Conservation (phyloP, 2,888 invertebrate species). For the Copidosoma aretas region DNA sequence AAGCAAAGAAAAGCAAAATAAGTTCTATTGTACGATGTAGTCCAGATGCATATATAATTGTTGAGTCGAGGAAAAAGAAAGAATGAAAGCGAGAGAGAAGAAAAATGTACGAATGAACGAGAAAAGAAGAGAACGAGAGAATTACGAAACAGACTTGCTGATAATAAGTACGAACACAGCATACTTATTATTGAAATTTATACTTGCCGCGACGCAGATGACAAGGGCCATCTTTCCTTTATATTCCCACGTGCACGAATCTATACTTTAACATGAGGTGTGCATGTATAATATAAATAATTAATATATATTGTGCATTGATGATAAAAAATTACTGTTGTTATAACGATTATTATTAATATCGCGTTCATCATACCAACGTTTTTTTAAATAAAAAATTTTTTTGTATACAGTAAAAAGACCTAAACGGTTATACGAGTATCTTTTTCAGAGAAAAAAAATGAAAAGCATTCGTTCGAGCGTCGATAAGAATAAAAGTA, state of each 20-base stretch:
- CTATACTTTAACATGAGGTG: slow-evolving; percentile 31
- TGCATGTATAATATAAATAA: slow-evolving; percentile 38
- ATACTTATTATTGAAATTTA: neutral
- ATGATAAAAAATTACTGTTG: too few species aligned
- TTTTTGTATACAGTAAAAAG: too few species aligned
- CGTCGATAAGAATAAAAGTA: too few species aligned
- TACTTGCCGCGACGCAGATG: neutral
- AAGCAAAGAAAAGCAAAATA: slow-evolving; percentile 16
- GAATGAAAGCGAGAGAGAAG: neutral
- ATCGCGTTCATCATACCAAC: too few species aligned
- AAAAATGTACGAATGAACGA: neutral
- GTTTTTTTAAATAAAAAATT: too few species aligned
- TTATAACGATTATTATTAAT: too few species aligned
- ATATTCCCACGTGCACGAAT: neutral
- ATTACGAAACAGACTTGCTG: slow-evolving; percentile 39
- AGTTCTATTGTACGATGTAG: too few species aligned
- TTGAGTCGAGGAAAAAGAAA: slow-evolving; percentile 4
- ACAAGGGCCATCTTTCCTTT: neutral
- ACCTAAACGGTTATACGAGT: too few species aligned
- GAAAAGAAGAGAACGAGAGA: neutral
- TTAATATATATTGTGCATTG: slow-evolving; percentile 29
- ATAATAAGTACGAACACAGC: slow-evolving; percentile 48
- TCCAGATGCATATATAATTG: too few species aligned
- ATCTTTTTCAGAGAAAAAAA: too few species aligned
- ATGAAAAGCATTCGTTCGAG: too few species aligned